A percentile compares a stretch with the other conserved stretches of the same genome.
These are phyloP conservation scores for Megalops atlanticus DNA, from an alignment of 2,113 vertebrate species.

Conservation along the genomic window DNA sequence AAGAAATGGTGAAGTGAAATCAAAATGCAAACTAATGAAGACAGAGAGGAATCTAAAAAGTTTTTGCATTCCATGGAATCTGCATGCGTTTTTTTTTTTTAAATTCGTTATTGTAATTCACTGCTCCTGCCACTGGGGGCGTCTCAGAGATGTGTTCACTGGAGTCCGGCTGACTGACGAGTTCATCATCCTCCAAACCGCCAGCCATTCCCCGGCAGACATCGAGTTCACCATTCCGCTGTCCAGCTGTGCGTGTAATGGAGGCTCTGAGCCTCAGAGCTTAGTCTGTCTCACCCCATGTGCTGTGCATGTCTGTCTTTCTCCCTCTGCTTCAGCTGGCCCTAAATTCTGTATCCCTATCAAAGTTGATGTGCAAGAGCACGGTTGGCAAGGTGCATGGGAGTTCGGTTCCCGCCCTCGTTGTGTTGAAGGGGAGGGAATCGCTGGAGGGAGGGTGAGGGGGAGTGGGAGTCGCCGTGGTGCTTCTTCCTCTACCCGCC, in stretches of 20 bases:
- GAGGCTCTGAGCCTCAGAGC: conserved; percentile 54
- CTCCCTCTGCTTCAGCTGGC: conserved; percentile 46
- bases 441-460: background rate
- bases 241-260: conserved; percentile 61
- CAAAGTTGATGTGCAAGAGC: conserved; percentile 42
- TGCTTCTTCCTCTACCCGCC: conserved; percentile 44
- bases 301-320: conserved; percentile 21
- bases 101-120: conserved; percentile 63
- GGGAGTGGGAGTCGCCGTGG: conserved; percentile 31
- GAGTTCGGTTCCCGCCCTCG: conserved; percentile 52
- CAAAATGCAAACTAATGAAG: conserved; percentile 48
- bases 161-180: conserved; percentile 50
- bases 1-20: too few species aligned
- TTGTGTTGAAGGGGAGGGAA: conserved; percentile 49
- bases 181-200: conserved; percentile 64
- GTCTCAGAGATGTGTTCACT: conserved; percentile 57
- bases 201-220: conserved; percentile 67
- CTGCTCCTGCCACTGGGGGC: conserved; percentile 24
- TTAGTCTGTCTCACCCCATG: conserved; percentile 44
- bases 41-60: conserved; percentile 39
- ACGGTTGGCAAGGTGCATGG: conserved; percentile 50
- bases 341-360: conserved; percentile 53
- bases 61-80: conserved; percentile 64
- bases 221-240: conserved; percentile 72
- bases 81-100: conserved; percentile 73